A percentile compares a stretch with the other conserved stretches of the same genome.
phyloP scores from a whole-genome alignment of 35 echinoderm and acorn worm species.

The Apostichopus californicus region DNA sequence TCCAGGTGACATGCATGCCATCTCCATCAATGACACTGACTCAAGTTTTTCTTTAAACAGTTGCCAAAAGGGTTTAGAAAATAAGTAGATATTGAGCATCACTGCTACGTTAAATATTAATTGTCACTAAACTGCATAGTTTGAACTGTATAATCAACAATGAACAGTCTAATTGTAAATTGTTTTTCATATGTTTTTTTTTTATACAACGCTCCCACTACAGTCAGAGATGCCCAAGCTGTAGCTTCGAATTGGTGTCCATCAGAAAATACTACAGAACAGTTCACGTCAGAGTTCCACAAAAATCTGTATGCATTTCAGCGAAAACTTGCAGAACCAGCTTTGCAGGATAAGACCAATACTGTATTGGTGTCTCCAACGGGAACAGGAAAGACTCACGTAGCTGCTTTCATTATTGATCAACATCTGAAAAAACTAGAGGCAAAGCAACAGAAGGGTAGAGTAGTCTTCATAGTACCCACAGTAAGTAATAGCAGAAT shows the following conservation, averaged over 20 bases:
- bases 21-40: background rate
- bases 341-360: conserved; percentile 7
- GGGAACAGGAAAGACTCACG: conserved; percentile 63
- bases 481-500: conserved; percentile 25
- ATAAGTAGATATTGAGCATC: too few relatives aligned
- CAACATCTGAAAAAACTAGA: conserved; percentile 55
- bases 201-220: background rate
- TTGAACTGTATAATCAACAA: too few relatives aligned
- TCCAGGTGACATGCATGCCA: conserved; percentile 1
- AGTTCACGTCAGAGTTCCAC: background rate
- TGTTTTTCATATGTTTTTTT: background rate
- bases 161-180: too few relatives aligned
- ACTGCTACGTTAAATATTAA: too few relatives aligned
- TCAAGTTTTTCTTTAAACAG: too few relatives aligned
- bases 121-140: too few relatives aligned
- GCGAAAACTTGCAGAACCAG: background rate
- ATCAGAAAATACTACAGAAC: background rate
- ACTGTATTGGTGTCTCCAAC: conserved; percentile 61
- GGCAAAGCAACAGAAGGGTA: background rate
- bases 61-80: too few relatives aligned
- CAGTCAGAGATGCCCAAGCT: background rate
- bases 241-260: background rate
- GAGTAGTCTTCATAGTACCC: conserved; percentile 46
- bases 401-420: conserved; percentile 63
- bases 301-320: background rate